Base-by-base conservation (phyloP, 1,140 invertebrate genomes). In the Drosophila saltans region DNA sequence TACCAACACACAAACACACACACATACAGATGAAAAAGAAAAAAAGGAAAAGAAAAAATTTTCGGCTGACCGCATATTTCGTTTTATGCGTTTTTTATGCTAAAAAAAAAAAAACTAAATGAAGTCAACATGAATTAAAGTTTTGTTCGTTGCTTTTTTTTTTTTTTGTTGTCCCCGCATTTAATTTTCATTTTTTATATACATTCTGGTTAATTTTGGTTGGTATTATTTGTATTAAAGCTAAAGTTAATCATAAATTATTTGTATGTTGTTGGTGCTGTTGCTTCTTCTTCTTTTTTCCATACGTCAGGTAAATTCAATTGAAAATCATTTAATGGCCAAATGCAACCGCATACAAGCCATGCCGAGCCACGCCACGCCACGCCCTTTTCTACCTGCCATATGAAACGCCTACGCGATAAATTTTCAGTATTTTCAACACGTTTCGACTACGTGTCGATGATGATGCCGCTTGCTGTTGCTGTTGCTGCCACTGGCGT, bases 81-180 rank as follows among this genome's bases (percentile, higher is more conserved):
- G 45, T 71, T 77, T 80, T 80, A 86, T 70, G 83, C 76, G 79
- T 72, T 83, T 88, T 86, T 86, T 86, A 86, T 86, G 83, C 83
- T 77, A 88, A 52, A 76, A 82, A 76, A 82, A 16, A 16, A 16
- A 16, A 16, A 16, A 16, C 83, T 69, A 80, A 86, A 88, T 86
- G 83, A 86, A 86, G 83, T 88, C 70, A 69, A 58, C 57, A 69
- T 40, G 16, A 67, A 61, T 59, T 52, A 78, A 78, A 75, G 67
- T 70, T 71, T 69, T 60, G 16, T 16, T 16, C 16, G 16, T 16
- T 16, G 16, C 16, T 75, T 75, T 70, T 69, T 66, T 75, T 6
- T 9, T 21, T 2, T 26, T 48, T 10, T 8, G 21, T 48, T 48
- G 21, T 6, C 21, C 21, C 45, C 10, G 45, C 33, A 36, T 36